Base-by-base conservation (phyloP, 2,888 invertebrate species). In the Zonitis immaculata region DNA sequence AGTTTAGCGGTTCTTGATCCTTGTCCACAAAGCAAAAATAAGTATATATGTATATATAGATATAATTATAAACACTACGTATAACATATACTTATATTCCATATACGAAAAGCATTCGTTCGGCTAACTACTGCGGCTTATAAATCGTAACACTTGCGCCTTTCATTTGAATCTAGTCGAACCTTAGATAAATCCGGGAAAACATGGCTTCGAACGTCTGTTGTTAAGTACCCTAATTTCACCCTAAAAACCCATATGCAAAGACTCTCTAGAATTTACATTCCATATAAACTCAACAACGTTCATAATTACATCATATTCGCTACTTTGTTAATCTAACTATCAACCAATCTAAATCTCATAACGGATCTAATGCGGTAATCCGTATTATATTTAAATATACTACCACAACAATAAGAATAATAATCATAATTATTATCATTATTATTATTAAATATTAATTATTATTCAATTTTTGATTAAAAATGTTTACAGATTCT, bases 401-500 rank as follows among this genome's bases (percentile, higher is more conserved):
- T n/a, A n/a, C n/a, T n/a, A n/a, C n/a, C n/a, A n/a, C n/a, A n/a
- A n/a, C 22, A 5, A 22, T 4, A 3, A 4, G 22, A 4, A 22
- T 5, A 22, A 22, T 22, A 22, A 22, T 22, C 22, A 22, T 22
- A 22, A 4, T 22, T 4, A 22, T 22, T 22, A 22, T 22, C 22
- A 22, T 4, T 22, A 22, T 22, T 22, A 22, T 22, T 22, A 5
- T n/a, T n/a, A n/a, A n/a, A n/a, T n/a, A n/a, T n/a, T n/a, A n/a
- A n/a, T n/a, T n/a, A n/a, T n/a, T n/a, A n/a, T n/a, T n/a, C n/a
- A n/a, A n/a, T 22, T 22, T 22, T 22, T 22, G 22, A 4, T 39
- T 42, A 58, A 44, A 28, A 18, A 43, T 57, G 49, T 47, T 78
- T 78, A 12, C 82, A 91, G 91, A 82, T 88, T 66, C 85, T 88